Evolutionary conservation across 2,888 invertebrate genomes (phyloP), one percentile per base, ranked within the genome.

Genomic region (Agrochola litura): DNA sequence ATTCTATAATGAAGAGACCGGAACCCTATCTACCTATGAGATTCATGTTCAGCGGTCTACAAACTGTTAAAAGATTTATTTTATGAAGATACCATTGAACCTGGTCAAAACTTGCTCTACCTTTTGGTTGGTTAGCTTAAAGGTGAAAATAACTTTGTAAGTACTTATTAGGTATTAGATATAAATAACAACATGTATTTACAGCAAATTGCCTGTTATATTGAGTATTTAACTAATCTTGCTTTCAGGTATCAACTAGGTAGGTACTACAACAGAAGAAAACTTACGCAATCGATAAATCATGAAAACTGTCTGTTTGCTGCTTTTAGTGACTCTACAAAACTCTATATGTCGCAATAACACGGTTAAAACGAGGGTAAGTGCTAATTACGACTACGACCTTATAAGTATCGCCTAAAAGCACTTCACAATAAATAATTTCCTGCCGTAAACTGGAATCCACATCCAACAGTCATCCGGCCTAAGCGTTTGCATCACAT

Each of bases 281-380:
- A 16, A 16, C 10, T 25, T 43, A 56, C 25, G 0, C 2, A 10
- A n/a, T 1, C 2, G 10, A 68, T 9, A 19, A 12, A 19, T 12
- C n/a, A 37, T 25, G 37, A 8, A 74, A 6, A 37, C 12, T 6
- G n/a, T 19, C 2, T 22, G 66, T 66, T 66, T 22, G 30, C 30
- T 67, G 49, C 22, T 9, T 52, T 9, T 8, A 30, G 30, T 22
- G 30, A n/a, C 30, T 49, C 77, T 58, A 56, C 46, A 41, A 49
- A 41, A n/a, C 22, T 41, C 2, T 30, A 16, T 6, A 52, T 16
- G 6, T 22, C 12, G 12, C 43, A 52, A 70, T 54, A 46, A 25
- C 9, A 25, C 56, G 4, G 3, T n/a, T 49, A 9, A 64, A 73
- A 81, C 64, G 80, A 49, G 56, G 41, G 71, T 80, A 63, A 63